Base-by-base conservation (phyloP, 2,888 invertebrate species). In the Monoplex corrugatus region DNA sequence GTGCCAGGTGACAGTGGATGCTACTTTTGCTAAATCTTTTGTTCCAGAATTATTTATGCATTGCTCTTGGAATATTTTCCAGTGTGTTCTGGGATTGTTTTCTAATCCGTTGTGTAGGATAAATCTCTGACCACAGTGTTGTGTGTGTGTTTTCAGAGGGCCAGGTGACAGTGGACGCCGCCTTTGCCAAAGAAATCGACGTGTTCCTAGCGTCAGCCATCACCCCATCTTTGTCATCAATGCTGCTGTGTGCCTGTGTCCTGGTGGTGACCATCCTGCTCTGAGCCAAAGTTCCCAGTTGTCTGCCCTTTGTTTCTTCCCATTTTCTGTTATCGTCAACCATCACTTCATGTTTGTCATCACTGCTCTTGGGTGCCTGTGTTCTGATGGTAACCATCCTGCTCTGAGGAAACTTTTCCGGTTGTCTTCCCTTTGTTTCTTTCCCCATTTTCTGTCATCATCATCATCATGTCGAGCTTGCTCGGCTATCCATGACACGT, bases 161-260 rank as follows among this genome's bases (percentile, higher is more conserved):
- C 10, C 82, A 88, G 28, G 88, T 88, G 32, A 88, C 88, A 5
- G 82, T 88, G 3, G 88, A 88, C 35, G 19, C 44, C 40, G 68
- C 88, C 6, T 88, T 88, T 35, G 88, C 88, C 82, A 82, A 83
- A 68, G 63, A 83, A 38, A 88, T 88, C 44, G 87, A 87, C 57
- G 88, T 88, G n/a, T 88, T 88, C 44, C 83, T 88, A 0, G 82
- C 88, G 19, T 82, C 82, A 19, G 88, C 88, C 68, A 35, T n/a
- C 8, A n/a, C 40, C 32, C 83, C 83, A 8, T 80, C 83, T 6
- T 13, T 63, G 8, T 83, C 57, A 6, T n/a, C 45, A 3, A 23
- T 88, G 0, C 68, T 88, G 13, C 57, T 88, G 19, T 68, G 63
- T 38, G 40, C 83, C 23, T 82, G 88, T 32, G n/a, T 83, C 13